Base-by-base conservation (phyloP, 2,888 invertebrate genomes). In the Melipona beecheii region DNA sequence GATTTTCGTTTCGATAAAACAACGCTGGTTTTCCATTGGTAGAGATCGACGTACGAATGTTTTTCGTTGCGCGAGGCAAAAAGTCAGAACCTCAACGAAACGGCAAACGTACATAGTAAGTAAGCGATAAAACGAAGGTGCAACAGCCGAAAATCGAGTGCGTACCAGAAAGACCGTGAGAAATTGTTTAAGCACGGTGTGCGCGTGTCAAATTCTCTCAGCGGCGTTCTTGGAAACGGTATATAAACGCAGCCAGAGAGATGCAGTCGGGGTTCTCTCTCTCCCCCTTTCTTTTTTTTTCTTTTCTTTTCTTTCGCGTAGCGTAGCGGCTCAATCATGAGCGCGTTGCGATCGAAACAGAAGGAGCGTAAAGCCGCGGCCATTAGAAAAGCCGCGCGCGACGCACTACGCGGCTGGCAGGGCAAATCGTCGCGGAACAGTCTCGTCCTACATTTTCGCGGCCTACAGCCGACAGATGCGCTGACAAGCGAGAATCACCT, bases 401-500 rank as follows among this genome's bases (percentile, higher is more conserved):
- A 27, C 27, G 27, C 27, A 27, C 27, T 27, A 27, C 27, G 27
- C 27, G 27, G 27, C 74, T 3, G 79, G 78, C 78, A 75, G 69
- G 89, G 88, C 89, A 90, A 90, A 90, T 89, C 88, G 86, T 75
- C 80, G 54, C 75, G 86, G 84, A 90, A 88, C 85, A 88, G 85
- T 85, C 80, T 81, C 87, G 92, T 90, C 91, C 92, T 90, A 92
- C 87, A 92, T 92, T 92, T 9, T 91, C 85, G 86, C 87, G 85
- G 85, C 88, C 83, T 85, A 86, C 76, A 77, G 86, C 81, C 92
- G 90, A 90, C 93, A 93, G 93, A 93, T 93, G 93, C 90, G 92
- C 93, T 93, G 93, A 93, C 93, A 92, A 93, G 93, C 92, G 91
- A 91, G 92, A 93, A 91, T 92, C 90, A 91, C 90, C 87, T 90